Percentiles rank a stretch among this genome's conserved stretches.
These are phyloP conservation scores for Alosa alosa DNA, from an alignment of 2,113 vertebrate genomes.

Conservation along the genomic window DNA sequence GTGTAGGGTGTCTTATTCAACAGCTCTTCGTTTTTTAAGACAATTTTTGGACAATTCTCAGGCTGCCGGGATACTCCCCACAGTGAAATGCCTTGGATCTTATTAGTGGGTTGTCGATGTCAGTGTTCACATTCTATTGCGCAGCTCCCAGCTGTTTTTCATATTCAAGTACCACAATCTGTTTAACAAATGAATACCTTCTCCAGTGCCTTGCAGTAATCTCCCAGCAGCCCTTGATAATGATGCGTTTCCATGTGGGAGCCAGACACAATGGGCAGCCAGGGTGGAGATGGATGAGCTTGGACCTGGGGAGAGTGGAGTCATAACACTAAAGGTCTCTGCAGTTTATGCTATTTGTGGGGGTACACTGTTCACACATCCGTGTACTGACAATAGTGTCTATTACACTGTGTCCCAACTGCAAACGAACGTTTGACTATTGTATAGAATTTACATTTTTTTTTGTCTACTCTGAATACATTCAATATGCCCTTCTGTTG, in stretches of 20 bases:
- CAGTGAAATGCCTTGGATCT: slow-evolving; percentile 8
- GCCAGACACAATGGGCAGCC: neutral
- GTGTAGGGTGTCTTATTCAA: neutral
- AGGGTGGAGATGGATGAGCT: neutral
- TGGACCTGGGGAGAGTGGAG: neutral
- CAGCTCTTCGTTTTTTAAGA: neutral
- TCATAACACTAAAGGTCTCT: neutral
- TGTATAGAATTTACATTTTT: too few relatives aligned
- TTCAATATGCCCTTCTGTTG: too few relatives aligned
- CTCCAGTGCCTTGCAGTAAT: neutral
- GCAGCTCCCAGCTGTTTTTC: slow-evolving; percentile 25
- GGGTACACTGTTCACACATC: neutral
- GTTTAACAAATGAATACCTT: slow-evolving; percentile 1
- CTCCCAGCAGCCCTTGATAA: neutral
- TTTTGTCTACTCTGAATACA: too few relatives aligned
- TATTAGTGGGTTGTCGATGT: slow-evolving; percentile 36
- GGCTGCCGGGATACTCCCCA: neutral
- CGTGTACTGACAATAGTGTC: neutral
- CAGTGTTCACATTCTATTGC: slow-evolving; percentile 10
- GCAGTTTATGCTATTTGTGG: neutral
- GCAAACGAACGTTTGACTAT: too few relatives aligned
- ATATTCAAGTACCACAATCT: slow-evolving; percentile 8
- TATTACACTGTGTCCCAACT: neutral
- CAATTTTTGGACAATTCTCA: too few relatives aligned
- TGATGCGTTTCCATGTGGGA: neutral